Evolutionary conservation across 2,888 invertebrate genomes (phyloP).

Genomic region (Girardia tigrina): DNA sequence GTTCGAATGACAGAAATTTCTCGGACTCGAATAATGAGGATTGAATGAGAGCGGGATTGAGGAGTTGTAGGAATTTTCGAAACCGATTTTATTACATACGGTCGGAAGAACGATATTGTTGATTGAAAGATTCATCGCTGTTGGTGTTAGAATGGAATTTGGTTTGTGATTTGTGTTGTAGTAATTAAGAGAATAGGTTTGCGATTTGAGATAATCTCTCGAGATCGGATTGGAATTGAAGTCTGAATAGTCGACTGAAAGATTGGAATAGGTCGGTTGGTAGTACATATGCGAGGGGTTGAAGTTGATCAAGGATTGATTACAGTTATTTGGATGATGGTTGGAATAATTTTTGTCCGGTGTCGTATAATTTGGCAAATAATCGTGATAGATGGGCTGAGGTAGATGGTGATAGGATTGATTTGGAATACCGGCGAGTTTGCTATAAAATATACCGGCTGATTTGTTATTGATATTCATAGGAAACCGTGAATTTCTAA

Average conservation of each 20-base stretch:
- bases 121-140: neutral
- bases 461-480: slow-evolving; percentile 20
- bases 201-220: neutral
- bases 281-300: neutral
- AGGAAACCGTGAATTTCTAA: neutral
- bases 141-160: neutral
- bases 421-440: neutral
- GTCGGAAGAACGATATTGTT: neutral
- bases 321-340: neutral
- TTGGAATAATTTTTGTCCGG: neutral
- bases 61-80: neutral
- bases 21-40: neutral
- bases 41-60: neutral
- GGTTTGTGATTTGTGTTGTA: neutral
- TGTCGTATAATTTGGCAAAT: neutral
- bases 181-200: neutral
- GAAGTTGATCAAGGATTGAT: neutral
- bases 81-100: neutral
- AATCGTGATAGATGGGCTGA: slow-evolving; percentile 2
- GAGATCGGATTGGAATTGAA: neutral
- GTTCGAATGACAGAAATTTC: neutral
- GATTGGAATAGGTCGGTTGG: neutral
- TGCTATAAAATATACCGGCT: slow-evolving; percentile 23
- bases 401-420: slow-evolving; percentile 14
- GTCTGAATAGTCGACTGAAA: neutral